phyloP scores from a whole-genome alignment of 2,113 vertebrate species.

The Cyprinodon tularosa region DNA sequence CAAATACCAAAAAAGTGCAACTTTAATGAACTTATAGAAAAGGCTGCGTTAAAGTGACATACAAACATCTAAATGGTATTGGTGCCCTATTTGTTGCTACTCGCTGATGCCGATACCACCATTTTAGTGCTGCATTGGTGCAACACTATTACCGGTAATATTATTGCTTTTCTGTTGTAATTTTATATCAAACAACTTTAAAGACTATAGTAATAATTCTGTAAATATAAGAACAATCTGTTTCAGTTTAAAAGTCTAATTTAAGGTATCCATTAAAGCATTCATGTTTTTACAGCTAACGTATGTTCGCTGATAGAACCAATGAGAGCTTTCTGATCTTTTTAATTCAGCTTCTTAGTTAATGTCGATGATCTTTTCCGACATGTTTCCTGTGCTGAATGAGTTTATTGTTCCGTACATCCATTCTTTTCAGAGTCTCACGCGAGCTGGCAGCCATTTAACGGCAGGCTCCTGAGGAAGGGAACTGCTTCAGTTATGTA shows the following conservation, averaged over 20 bases:
- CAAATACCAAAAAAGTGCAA: too few relatives aligned
- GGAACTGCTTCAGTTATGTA: constrained; percentile 82
- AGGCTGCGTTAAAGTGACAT: too few relatives aligned
- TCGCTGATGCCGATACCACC: too few relatives aligned
- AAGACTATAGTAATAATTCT: background rate
- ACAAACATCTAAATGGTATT: too few relatives aligned
- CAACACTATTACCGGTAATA: background rate
- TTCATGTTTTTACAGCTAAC: background rate
- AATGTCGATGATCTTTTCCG: background rate
- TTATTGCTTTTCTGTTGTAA: background rate
- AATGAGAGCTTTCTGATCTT: background rate
- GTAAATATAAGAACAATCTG: background rate
- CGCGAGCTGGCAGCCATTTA: constrained; percentile 63
- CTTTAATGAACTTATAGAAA: too few relatives aligned
- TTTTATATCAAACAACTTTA: background rate
- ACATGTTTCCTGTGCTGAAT: background rate
- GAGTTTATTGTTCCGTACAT: background rate
- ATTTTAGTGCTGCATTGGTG: too few relatives aligned
- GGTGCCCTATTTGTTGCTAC: too few relatives aligned
- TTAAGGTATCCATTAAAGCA: background rate
- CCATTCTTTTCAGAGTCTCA: background rate
- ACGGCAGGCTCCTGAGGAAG: constrained; percentile 71
- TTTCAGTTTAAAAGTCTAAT: background rate
- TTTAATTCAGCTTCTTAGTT: background rate
- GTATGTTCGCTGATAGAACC: background rate